Conservation (phyloP, 2,888 invertebrate species). For the Caenorhabditis sp. region DNA sequence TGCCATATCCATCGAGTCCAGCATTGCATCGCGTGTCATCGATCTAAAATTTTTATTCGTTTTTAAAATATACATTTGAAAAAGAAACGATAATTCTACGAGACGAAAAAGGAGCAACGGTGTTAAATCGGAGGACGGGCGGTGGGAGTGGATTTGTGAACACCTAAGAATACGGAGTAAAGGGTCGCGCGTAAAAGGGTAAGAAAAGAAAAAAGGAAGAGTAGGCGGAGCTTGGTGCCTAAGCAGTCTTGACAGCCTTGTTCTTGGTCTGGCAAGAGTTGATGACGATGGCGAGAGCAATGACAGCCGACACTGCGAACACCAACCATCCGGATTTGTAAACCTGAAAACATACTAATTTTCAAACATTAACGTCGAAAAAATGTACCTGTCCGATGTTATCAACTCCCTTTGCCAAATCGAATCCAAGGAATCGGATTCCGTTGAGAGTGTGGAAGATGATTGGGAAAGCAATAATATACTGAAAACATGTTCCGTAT, state of each 20-base stretch:
- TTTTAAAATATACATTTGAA: slow-evolving; percentile 56
- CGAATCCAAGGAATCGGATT: slow-evolving; percentile 82
- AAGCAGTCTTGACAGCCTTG: slow-evolving; percentile 64
- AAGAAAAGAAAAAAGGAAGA: slow-evolving; percentile 18
- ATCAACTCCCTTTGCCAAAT: slow-evolving; percentile 80
- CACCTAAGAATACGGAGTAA: slow-evolving; percentile 40
- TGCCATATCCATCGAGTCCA: slow-evolving; percentile 39
- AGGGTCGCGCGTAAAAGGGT: slow-evolving; percentile 42
- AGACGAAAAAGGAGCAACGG: slow-evolving; percentile 23
- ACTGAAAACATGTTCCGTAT: slow-evolving; percentile 60
- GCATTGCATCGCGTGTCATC: slow-evolving; percentile 54
- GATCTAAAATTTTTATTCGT: slow-evolving; percentile 58
- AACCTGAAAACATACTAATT: slow-evolving; percentile 59
- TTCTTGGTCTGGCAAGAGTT: slow-evolving; percentile 69
- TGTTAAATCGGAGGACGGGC: slow-evolving; percentile 40
- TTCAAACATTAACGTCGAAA: background rate
- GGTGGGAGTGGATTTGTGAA: slow-evolving; percentile 31
- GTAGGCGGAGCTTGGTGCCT: slow-evolving; percentile 48
- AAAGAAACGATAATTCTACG: slow-evolving; percentile 55
- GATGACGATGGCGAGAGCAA: slow-evolving; percentile 78
- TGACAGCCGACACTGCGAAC: slow-evolving; percentile 77
- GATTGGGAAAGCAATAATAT: slow-evolving; percentile 82
- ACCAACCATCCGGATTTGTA: slow-evolving; percentile 82
- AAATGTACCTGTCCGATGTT: slow-evolving; percentile 69
- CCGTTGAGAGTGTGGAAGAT: slow-evolving; percentile 83